These are phyloP conservation scores for Muraenolepis orangiensis DNA, from an alignment of 2,797 vertebrate species.

Conservation along the genomic window DNA sequence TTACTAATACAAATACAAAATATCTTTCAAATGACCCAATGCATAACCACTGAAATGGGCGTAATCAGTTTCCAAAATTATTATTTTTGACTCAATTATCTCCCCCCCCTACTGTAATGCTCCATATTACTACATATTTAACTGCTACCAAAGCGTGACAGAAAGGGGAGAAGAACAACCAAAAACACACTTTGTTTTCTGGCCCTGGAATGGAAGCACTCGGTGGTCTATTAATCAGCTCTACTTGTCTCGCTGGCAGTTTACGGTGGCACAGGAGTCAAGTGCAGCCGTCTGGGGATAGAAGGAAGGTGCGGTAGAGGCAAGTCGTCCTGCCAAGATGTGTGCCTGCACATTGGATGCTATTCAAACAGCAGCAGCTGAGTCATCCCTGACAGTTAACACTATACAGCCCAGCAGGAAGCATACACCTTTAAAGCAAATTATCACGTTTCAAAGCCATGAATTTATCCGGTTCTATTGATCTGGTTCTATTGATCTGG, in stretches of 20 bases:
- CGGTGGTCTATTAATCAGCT: conserved; percentile 58
- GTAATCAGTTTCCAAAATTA: too few species aligned
- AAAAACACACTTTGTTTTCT: conserved; percentile 34
- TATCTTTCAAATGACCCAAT: too few species aligned
- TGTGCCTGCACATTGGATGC: conserved; percentile 56
- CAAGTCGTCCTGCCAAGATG: conserved; percentile 52
- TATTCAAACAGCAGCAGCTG: conserved; percentile 43
- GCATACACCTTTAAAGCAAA: conserved; percentile 14
- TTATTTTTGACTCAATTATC: too few species aligned
- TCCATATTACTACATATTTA: conserved; percentile 1
- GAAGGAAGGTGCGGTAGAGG: conserved; percentile 48
- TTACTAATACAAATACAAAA: too few species aligned
- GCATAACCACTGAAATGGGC: too few species aligned
- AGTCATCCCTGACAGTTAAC: conserved; percentile 43
- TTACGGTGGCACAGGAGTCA: conserved; percentile 43
- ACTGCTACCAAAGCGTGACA: conserved; percentile 34
- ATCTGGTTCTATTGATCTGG: conserved; percentile 4
- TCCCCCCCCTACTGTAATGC: conserved; percentile 30
- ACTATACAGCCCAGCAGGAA: conserved; percentile 7
- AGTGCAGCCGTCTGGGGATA: conserved; percentile 52
- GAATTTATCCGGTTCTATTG: conserved; percentile 26
- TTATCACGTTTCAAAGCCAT: conserved; percentile 25
- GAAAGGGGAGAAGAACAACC: conserved; percentile 12
- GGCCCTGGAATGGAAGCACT: conserved; percentile 41
- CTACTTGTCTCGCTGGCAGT: conserved; percentile 44